These are phyloP conservation scores for Drosophila nannoptera DNA, from an alignment of 1,140 invertebrate species.

Conservation along the genomic window DNA sequence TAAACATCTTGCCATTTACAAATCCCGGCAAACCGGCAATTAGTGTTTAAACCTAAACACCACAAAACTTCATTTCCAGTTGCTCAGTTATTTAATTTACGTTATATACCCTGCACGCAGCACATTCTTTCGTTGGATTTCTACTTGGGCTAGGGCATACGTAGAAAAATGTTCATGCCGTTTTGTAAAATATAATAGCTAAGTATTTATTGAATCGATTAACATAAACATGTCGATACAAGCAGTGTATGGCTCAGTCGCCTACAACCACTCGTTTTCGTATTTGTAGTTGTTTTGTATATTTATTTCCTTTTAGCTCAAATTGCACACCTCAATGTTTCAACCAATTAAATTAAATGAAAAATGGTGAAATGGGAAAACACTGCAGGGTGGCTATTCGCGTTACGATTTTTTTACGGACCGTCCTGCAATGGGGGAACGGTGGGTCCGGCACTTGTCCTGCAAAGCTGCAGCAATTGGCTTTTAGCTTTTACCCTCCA, in stretches of 20 bases:
- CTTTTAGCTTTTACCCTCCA: slow-evolving; percentile 4
- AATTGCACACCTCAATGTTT: slow-evolving; percentile 26
- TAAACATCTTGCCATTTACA: slow-evolving; percentile 9
- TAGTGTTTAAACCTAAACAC: slow-evolving; percentile 3
- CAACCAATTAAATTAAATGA: slow-evolving; percentile 25
- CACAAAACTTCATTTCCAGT: slow-evolving; percentile 4
- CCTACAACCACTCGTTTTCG: background rate
- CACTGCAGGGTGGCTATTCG: slow-evolving; percentile 30
- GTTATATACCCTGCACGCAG: background rate
- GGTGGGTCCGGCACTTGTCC: background rate
- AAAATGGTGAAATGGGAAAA: slow-evolving; percentile 30
- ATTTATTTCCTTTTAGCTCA: slow-evolving; percentile 10
- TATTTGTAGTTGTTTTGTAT: background rate
- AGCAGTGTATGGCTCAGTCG: background rate
- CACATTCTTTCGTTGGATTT: background rate
- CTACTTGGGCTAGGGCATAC: background rate
- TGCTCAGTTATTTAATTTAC: background rate
- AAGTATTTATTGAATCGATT: too few relatives aligned
- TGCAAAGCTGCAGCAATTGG: slow-evolving; percentile 1
- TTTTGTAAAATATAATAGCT: too few relatives aligned
- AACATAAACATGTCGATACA: too few relatives aligned
- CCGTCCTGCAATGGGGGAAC: background rate
- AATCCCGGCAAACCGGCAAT: slow-evolving; percentile 8
- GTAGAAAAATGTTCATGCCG: too few relatives aligned
- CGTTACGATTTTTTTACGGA: slow-evolving; percentile 37